Conservation (phyloP, 2,888 invertebrate species). For the Brenthis daphne region DNA sequence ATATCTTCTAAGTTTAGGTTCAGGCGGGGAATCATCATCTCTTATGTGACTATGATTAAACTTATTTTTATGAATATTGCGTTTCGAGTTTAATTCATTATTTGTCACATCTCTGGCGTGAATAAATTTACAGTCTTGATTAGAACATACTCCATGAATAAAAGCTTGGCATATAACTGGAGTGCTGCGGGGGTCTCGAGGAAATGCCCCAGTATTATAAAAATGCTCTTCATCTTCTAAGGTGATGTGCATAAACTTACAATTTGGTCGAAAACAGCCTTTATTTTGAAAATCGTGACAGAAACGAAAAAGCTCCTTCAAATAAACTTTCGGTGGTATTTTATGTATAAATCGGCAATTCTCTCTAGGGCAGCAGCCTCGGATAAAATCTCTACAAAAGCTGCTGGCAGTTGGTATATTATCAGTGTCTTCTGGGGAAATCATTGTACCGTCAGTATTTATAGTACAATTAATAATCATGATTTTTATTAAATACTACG, state of each 20-base stretch:
- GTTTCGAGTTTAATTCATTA: constrained; percentile 52
- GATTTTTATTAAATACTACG: constrained; percentile 14
- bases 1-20: constrained; percentile 68
- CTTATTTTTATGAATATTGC: constrained; percentile 55
- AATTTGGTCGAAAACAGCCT: constrained; percentile 84
- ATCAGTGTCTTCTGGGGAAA: constrained; percentile 56
- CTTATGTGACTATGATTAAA: constrained; percentile 54
- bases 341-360: constrained; percentile 76
- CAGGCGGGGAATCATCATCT: constrained; percentile 72
- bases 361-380: constrained; percentile 79
- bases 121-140: constrained; percentile 68
- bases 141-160: constrained; percentile 80
- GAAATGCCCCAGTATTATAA: constrained; percentile 83
- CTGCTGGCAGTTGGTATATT: constrained; percentile 49
- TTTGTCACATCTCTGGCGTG: constrained; percentile 58
- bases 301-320: constrained; percentile 75
- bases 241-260: constrained; percentile 87
- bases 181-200: constrained; percentile 69
- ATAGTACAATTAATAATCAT: constrained; percentile 51
- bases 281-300: constrained; percentile 87
- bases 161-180: constrained; percentile 84
- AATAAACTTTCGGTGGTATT: constrained; percentile 58
- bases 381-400: constrained; percentile 78
- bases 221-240: constrained; percentile 87
- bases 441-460: constrained; percentile 52